Conservation (phyloP, 2,888 invertebrate genomes). For the Allolobophora icterica region DNA sequence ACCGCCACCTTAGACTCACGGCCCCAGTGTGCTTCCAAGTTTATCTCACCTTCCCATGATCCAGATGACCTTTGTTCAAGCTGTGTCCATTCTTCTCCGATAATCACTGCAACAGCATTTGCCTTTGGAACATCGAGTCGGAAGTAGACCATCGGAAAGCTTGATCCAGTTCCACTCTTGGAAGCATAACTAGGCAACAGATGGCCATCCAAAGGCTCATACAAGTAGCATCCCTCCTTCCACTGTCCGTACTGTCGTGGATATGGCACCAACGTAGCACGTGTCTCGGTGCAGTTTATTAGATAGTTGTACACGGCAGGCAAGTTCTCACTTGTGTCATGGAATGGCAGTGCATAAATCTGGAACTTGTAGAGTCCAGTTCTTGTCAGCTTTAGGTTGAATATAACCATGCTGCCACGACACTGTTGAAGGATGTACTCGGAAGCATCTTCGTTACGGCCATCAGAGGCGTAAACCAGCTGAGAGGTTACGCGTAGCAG, state of each 20-base stretch:
- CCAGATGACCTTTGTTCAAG: slow-evolving; percentile 54
- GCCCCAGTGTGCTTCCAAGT: slow-evolving; percentile 55
- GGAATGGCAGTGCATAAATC: slow-evolving; percentile 60
- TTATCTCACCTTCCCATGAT: slow-evolving; percentile 60
- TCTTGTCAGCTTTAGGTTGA: slow-evolving; percentile 53
- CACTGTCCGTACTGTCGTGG: slow-evolving; percentile 66
- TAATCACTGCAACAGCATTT: slow-evolving; percentile 63
- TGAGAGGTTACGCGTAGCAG: slow-evolving; percentile 64
- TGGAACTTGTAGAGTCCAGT: slow-evolving; percentile 64
- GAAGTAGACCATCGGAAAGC: slow-evolving; percentile 40
- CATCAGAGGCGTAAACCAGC: slow-evolving; percentile 54
- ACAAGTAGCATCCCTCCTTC: slow-evolving; percentile 65
- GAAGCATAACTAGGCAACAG: slow-evolving; percentile 15
- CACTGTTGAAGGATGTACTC: slow-evolving; percentile 63
- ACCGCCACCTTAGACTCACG: slow-evolving; percentile 58
- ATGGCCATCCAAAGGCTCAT: slow-evolving; percentile 53
- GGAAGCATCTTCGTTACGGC: slow-evolving; percentile 56
- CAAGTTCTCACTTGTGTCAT: slow-evolving; percentile 60
- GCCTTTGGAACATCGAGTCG: slow-evolving; percentile 59
- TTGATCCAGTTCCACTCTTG: slow-evolving; percentile 15
- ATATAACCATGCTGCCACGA: slow-evolving; percentile 53
- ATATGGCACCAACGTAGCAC: slow-evolving; percentile 53
- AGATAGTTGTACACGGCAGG: slow-evolving; percentile 66
- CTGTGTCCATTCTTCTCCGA: slow-evolving; percentile 63
- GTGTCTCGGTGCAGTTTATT: slow-evolving; percentile 58